phyloP scores from a whole-genome alignment of 2,113 vertebrate species.

The Ivindomyrus marchei region DNA sequence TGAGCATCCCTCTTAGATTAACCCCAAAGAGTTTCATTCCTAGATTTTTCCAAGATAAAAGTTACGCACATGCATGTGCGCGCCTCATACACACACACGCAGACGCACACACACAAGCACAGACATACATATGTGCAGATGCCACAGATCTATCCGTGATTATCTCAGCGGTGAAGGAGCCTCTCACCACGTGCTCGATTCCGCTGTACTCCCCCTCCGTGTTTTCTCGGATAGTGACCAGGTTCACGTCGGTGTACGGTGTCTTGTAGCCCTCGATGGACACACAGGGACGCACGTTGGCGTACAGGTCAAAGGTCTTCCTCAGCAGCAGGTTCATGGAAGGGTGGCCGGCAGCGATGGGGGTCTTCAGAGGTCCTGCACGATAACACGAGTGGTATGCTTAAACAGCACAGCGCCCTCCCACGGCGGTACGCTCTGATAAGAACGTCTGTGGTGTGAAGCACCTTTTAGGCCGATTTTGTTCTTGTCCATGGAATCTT shows the following conservation, averaged over 20 bases:
- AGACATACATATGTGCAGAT: not conserved
- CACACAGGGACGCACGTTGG: conserved; percentile 87
- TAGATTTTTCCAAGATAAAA: not conserved
- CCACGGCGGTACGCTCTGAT: not conserved
- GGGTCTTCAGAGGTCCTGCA: conserved; percentile 87
- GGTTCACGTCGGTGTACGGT: conserved; percentile 72
- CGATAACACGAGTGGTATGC: not conserved
- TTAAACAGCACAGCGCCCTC: not conserved
- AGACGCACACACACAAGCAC: not conserved
- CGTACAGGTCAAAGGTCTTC: conserved; percentile 91
- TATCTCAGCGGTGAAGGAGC: not conserved
- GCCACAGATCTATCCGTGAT: not conserved
- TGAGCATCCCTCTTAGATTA: not conserved
- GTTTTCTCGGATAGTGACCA: conserved; percentile 63
- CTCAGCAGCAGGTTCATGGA: conserved; percentile 93
- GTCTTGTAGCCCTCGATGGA: conserved; percentile 94
- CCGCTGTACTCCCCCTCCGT: conserved; percentile 84
- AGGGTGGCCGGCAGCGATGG: conserved; percentile 89
- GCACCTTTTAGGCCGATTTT: conserved; percentile 93
- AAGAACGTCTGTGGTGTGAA: not conserved
- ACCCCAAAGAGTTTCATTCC: not conserved
- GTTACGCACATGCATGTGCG: not conserved
- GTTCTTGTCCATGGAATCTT: conserved; percentile 93
- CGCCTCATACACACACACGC: not conserved
- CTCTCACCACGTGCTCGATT: conserved; percentile 84